Percentiles rank a stretch among this genome's conserved stretches.
Conservation (phyloP, 2,797 vertebrate genomes). For the Babyrousa celebensis region DNA sequence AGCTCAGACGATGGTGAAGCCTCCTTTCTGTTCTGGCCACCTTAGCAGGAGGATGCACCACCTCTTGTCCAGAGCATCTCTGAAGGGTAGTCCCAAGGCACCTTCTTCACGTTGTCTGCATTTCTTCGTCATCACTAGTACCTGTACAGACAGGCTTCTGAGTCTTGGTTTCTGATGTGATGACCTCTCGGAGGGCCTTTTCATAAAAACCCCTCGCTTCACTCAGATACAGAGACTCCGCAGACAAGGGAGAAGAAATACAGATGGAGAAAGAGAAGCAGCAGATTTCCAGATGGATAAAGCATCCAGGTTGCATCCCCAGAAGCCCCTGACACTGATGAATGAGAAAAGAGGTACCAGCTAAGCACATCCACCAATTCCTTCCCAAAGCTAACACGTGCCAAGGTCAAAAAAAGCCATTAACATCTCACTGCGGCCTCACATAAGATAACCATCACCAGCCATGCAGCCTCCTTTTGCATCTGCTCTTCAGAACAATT, state of each 20-base stretch:
- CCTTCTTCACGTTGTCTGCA: accelerated
- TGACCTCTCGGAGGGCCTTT: background rate
- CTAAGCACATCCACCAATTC: conserved; percentile 27
- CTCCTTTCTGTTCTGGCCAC: accelerated
- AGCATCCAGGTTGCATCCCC: background rate
- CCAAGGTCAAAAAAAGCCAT: conserved; percentile 75
- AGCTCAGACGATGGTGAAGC: background rate
- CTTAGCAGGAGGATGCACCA: accelerated
- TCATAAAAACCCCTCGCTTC: background rate
- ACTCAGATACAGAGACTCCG: background rate
- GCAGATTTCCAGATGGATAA: background rate
- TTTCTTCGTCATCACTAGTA: background rate
- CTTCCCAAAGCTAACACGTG: conserved; percentile 1
- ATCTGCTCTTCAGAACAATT: background rate
- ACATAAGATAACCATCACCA: conserved; percentile 30
- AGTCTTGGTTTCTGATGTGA: background rate
- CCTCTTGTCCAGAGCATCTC: background rate
- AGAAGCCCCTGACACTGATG: conserved; percentile 5
- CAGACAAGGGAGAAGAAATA: background rate
- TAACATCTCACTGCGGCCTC: conserved; percentile 47
- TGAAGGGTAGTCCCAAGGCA: accelerated
- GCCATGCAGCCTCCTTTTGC: background rate
- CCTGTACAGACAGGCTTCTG: background rate
- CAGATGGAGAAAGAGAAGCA: background rate
- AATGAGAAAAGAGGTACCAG: conserved; percentile 44